These are phyloP conservation scores for Chaitophorus viminalis DNA, from an alignment of 2,888 invertebrate genomes.

Conservation along the genomic window DNA sequence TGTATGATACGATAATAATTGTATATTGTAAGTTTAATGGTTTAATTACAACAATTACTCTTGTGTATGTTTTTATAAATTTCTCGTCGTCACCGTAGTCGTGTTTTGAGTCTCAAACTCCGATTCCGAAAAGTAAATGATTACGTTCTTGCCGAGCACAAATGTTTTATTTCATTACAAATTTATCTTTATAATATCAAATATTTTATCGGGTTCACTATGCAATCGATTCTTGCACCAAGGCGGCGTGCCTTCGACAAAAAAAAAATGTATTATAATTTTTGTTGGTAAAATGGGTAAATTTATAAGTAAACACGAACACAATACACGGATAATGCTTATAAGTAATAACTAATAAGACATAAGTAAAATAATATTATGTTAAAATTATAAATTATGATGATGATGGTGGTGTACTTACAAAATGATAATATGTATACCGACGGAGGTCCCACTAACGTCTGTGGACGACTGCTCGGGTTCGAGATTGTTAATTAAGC, in stretches of 20 bases:
- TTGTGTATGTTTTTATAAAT: no score
- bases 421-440: slow-evolving; percentile 38
- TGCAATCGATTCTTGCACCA: neutral
- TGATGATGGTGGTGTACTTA: slow-evolving; percentile 43
- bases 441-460: slow-evolving; percentile 54
- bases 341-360: neutral
- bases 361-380: neutral
- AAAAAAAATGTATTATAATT: neutral
- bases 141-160: neutral
- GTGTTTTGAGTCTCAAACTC: no score
- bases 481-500: slow-evolving; percentile 18
- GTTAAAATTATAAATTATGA: neutral
- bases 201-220: neutral
- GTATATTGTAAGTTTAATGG: no score
- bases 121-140: neutral
- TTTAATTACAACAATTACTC: no score
- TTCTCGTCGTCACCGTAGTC: no score
- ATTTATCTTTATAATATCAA: no score
- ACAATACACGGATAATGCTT: neutral
- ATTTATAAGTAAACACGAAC: neutral
- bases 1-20: no score
- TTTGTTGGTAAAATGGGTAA: neutral
- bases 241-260: neutral
- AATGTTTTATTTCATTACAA: neutral
- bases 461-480: slow-evolving; percentile 48